A percentile compares a stretch with the other conserved stretches of the same genome.
Evolutionary conservation across 2,888 invertebrate genomes (phyloP).

Genomic region (Drosophila rubida): DNA sequence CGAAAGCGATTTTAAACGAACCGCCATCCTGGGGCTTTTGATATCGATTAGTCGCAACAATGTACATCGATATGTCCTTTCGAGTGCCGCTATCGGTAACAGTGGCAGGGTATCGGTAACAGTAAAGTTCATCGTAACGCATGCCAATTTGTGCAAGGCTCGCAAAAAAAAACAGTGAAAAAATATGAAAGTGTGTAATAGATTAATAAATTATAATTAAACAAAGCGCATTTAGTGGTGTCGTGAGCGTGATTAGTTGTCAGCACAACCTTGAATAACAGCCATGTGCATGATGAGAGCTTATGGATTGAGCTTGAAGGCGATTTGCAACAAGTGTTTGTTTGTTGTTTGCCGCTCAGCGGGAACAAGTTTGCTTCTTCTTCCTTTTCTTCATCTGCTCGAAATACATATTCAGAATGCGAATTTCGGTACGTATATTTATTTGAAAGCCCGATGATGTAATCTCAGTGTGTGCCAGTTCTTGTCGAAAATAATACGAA

Average conservation of each 20-base stretch:
- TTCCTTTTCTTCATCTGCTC: slow-evolving; percentile 12
- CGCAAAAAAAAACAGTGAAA: slow-evolving; percentile 29
- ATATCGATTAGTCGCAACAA: not conserved
- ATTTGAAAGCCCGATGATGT: slow-evolving; percentile 62
- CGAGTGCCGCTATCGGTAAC: slow-evolving; percentile 25
- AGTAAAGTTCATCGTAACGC: slow-evolving; percentile 7
- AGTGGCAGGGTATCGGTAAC: not conserved
- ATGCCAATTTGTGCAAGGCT: slow-evolving; percentile 22
- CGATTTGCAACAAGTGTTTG: slow-evolving; percentile 63
- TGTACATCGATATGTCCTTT: slow-evolving; percentile 30
- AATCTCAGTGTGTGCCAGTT: slow-evolving; percentile 72
- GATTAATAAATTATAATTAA: slow-evolving; percentile 49
- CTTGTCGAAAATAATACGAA: slow-evolving; percentile 45
- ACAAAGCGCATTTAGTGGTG: slow-evolving; percentile 45
- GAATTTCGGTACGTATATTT: slow-evolving; percentile 27
- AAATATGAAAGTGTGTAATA: slow-evolving; percentile 29
- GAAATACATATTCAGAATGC: slow-evolving; percentile 32
- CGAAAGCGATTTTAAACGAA: slow-evolving; percentile 13
- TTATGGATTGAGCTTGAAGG: slow-evolving; percentile 44
- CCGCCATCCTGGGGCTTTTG: not conserved
- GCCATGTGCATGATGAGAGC: slow-evolving; percentile 45
- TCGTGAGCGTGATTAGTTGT: slow-evolving; percentile 43
- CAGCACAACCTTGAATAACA: slow-evolving; percentile 54
- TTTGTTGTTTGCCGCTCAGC: slow-evolving; percentile 49
- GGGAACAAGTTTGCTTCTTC: slow-evolving; percentile 52